Evolutionary conservation across 2,797 vertebrate species (phyloP).

Genomic region (Thripadectes ignobilis): DNA sequence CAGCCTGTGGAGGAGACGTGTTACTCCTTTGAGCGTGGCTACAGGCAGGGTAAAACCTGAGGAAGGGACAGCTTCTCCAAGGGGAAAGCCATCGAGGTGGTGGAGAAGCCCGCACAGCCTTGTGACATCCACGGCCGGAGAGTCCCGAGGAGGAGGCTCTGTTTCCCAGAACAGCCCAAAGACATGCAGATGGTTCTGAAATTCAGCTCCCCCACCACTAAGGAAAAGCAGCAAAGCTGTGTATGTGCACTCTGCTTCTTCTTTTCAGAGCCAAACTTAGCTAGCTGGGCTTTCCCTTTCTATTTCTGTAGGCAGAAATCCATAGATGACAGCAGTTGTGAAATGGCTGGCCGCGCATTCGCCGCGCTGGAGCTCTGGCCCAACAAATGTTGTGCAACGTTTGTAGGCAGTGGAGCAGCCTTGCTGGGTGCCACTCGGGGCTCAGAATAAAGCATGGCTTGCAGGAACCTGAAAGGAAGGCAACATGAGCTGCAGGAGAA

Average conservation of each 20-base stretch:
- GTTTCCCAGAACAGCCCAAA: neutral
- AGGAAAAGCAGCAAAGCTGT: neutral
- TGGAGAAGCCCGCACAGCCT: constrained; percentile 42
- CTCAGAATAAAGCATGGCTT: neutral
- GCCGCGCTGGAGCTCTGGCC: neutral
- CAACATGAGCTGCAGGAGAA: neutral
- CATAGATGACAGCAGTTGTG: neutral
- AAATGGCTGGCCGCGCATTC: fast-evolving
- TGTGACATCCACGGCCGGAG: neutral
- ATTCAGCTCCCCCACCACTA: neutral
- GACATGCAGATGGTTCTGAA: fast-evolving
- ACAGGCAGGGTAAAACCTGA: constrained; percentile 38
- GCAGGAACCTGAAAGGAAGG: neutral
- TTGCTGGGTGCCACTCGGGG: neutral
- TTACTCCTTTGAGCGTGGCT: constrained; percentile 53
- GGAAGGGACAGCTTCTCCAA: constrained; percentile 68
- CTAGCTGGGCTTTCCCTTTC: neutral
- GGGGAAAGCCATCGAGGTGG: constrained; percentile 70
- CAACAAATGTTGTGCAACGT: neutral
- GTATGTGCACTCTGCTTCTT: neutral
- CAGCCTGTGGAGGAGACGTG: neutral
- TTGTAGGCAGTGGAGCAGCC: neutral
- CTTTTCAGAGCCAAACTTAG: neutral
- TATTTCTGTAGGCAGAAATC: neutral
- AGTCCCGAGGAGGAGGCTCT: fast-evolving